Evolutionary conservation across 2,888 invertebrate genomes (phyloP).

Genomic region (Cerastis leucographa): DNA sequence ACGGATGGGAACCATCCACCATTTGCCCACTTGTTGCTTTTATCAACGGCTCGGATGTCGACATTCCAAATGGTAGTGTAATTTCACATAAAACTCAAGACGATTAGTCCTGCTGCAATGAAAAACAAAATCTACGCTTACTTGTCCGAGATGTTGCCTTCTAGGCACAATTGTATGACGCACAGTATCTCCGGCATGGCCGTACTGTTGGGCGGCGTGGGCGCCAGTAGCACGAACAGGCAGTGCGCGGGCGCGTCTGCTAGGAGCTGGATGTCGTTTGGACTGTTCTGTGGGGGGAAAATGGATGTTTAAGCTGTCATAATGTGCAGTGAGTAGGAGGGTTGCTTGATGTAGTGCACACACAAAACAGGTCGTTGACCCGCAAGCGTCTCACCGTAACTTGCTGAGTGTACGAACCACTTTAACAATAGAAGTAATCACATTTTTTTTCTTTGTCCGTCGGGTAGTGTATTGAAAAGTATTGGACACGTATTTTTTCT

Average conservation of each 20-base stretch:
- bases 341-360: background rate
- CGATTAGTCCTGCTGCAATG: background rate
- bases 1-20: too few species aligned
- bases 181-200: slow-evolving; percentile 97
- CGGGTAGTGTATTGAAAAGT: too few species aligned
- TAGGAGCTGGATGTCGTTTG: slow-evolving; percentile 99
- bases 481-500: too few species aligned
- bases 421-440: too few species aligned
- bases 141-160: slow-evolving; percentile 93
- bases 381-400: too few species aligned
- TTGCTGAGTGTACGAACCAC: too few species aligned
- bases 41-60: too few species aligned
- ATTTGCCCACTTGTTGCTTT: too few species aligned
- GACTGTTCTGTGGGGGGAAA: slow-evolving; percentile 94
- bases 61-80: too few species aligned
- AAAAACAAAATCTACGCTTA: slow-evolving; percentile 64
- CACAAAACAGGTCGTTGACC: too few species aligned
- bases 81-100: too few species aligned
- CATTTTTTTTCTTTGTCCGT: too few species aligned
- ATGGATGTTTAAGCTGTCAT: background rate
- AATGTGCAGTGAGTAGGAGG: background rate
- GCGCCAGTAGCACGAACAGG: slow-evolving; percentile 97
- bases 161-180: slow-evolving; percentile 96
- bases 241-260: slow-evolving; percentile 99
- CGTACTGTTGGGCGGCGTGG: slow-evolving; percentile 93